Base-by-base conservation (phyloP, 2,113 vertebrate genomes). In the Colaptes auratus region DNA sequence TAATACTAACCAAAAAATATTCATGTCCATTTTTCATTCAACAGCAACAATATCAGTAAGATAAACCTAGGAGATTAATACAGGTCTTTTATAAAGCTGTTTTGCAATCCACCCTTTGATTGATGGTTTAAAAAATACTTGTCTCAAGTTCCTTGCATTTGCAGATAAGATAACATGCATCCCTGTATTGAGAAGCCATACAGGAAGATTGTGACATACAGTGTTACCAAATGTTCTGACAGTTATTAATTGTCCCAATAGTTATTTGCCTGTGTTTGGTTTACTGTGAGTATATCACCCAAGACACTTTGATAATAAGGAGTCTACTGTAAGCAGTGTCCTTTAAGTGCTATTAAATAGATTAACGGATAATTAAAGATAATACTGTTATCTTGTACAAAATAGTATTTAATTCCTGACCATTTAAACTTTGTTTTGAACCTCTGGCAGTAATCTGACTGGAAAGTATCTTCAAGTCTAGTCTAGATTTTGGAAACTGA, bases 81-180 rank as follows among this genome's bases (percentile, higher is more conserved):
- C 28, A 61, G 7, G 13, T 48, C n/a, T 82, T 78, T 78, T 72
- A 69, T 78, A 86, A 78, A 86, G 48, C 31, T 81, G 15, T 89
- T 93, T 90, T 84, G 25, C 16, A 76, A 33, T 46, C 4, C 6
- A 70, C 7, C 6, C 18, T 70, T 73, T 63, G 70, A 91, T 24
- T 79, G 63, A 78, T 82, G 66, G n/a, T 42, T 94, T 73, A 33
- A 85, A 93, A 88, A 76, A 76, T 6, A 71, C 66, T 95, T 87
- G 30, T 56, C 19, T 93, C 24, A 46, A 76, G 46, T 61, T 93
- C 59, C 39, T 70, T 91, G 59, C 52, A 55, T 70, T 89, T 90
- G 15, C 35, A 82, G 81, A 63, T 87, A 81, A 87, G 74, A 90
- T 78, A 78, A 24, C 28, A 31, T 27, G 11, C 9, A 65, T 66